Evolutionary conservation across 2,797 vertebrate species (phyloP).

Genomic region (Melopsittacus undulatus): DNA sequence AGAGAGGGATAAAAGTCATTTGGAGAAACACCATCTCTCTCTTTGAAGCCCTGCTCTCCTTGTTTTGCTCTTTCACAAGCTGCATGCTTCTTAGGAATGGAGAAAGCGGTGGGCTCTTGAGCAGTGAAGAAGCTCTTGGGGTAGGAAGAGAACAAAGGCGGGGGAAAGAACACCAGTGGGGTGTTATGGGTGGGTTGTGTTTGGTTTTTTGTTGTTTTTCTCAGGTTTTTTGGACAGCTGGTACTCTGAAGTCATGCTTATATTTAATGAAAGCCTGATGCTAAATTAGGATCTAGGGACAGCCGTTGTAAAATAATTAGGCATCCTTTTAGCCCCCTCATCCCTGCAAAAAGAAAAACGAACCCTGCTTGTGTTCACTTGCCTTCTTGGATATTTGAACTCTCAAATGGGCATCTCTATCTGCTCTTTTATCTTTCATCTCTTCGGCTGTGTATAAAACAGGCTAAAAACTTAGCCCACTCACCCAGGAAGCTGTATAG

Average conservation of each 20-base stretch:
- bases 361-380: neutral
- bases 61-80: neutral
- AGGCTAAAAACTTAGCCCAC: neutral
- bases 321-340: neutral
- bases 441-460: neutral
- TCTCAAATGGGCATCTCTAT: neutral
- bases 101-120: neutral
- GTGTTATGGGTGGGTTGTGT: constrained; percentile 38
- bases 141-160: neutral
- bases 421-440: neutral
- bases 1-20: neutral
- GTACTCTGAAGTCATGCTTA: constrained; percentile 52
- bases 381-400: neutral
- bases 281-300: constrained; percentile 45
- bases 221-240: constrained; percentile 21
- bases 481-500: neutral
- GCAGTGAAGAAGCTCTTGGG: neutral
- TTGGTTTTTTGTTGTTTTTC: neutral
- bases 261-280: constrained; percentile 31
- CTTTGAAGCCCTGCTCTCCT: neutral
- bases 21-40: neutral
- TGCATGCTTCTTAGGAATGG: neutral
- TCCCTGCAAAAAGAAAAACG: neutral
- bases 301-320: constrained; percentile 39
- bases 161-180: constrained; percentile 15